Evolutionary conservation across 2,113 vertebrate species (phyloP), one percentile per base, ranked within the genome.

Genomic region (Protomyctophum bolini): DNA sequence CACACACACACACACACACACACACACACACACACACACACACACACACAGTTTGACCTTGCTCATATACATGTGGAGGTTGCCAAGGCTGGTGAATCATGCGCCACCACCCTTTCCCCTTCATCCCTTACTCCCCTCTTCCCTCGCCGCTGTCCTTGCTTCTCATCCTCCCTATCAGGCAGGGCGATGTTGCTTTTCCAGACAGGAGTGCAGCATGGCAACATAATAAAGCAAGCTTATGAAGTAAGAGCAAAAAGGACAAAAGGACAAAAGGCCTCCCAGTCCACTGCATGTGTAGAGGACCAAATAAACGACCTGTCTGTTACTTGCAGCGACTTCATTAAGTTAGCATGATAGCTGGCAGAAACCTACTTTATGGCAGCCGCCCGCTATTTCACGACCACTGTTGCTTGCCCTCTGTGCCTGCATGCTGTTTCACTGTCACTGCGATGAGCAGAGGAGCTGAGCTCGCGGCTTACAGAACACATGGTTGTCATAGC

Each of bases 51-150:
- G 5, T 41, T 41, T 41, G 33, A 41, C 33, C 33, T 41, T 41
- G 33, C 33, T 41, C 33, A 41, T n/a, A n/a, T n/a, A n/a, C 33
- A 41, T 41, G 55, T 49, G 60, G 57, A 63, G 45, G 77, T 75
- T 72, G 76, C 81, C 79, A 84, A 55, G 65, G 52, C 65, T 64
- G 28, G 50, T 73, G 87, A 89, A 83, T 88, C 87, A 76, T 79
- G 81, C 75, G 87, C 75, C 72, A 60, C 77, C 63, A 72, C 73
- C 65, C 71, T 75, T 70, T 70, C 62, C 58, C 70, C 62, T 41
- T 61, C 60, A 58, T n/a, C 62, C 54, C 45, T 41, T 14, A 1
- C 10, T 57, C 6, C 6, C 58, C 73, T 73, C 71, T 48, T 61
- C 29, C 41, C 10, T 61, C 58, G 71, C 72, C 71, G 3, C 45